Percentiles rank a stretch among this genome's conserved stretches.
Evolutionary conservation across 2,113 vertebrate genomes (phyloP).

Genomic region (Nycticryphes semicollaris): DNA sequence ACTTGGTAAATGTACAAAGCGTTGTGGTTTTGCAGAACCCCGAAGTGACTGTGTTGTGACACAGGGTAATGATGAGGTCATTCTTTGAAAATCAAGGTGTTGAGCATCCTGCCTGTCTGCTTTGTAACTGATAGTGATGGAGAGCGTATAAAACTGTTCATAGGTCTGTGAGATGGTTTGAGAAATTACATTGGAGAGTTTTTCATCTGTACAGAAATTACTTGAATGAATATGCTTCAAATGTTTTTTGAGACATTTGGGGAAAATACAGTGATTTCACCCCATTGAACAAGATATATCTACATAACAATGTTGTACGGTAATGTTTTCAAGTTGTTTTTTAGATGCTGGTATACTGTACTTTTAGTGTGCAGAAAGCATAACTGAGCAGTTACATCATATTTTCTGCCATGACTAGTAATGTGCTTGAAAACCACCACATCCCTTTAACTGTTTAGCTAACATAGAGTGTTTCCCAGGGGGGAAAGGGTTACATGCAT

Average conservation of each 20-base stretch:
- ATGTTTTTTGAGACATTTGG: neutral
- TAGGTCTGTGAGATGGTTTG: neutral
- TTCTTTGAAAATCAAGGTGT: neutral
- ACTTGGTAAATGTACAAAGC: neutral
- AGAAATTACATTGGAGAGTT: neutral
- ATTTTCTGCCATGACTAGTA: neutral
- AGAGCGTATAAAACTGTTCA: neutral
- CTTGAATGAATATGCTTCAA: neutral
- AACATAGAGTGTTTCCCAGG: neutral
- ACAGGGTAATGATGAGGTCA: neutral
- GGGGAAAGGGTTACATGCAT: neutral
- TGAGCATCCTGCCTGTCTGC: neutral
- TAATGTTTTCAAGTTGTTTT: neutral
- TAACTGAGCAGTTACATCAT: neutral
- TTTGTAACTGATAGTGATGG: neutral
- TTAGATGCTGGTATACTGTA: neutral
- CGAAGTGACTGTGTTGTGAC: neutral
- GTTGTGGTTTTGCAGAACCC: neutral
- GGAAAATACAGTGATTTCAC: neutral
- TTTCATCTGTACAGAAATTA: neutral
- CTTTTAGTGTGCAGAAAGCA: neutral
- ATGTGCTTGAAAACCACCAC: neutral
- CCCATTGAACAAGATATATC: neutral
- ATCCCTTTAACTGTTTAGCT: neutral
- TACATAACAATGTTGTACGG: neutral